These are phyloP conservation scores for Steinernema carpocapsae DNA, from an alignment of 2,888 invertebrate species.

Conservation along the genomic window DNA sequence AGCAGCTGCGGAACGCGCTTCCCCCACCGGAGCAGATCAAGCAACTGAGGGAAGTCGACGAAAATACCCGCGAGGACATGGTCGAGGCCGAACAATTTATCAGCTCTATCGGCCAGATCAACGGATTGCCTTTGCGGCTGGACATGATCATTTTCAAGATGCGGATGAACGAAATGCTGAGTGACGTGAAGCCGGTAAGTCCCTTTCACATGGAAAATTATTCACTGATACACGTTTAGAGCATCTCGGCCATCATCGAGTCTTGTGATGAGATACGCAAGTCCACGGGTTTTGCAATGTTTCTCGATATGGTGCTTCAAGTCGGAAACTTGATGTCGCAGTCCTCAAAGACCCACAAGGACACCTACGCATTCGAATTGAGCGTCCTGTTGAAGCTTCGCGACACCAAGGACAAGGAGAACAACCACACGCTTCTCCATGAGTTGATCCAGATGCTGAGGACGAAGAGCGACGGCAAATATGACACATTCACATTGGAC, in stretches of 20 bases:
- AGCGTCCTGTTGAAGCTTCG: slow-evolving; percentile 88
- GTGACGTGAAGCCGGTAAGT: slow-evolving; percentile 84
- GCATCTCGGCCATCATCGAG: slow-evolving; percentile 90
- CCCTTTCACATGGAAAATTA: neutral
- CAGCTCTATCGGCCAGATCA: slow-evolving; percentile 75
- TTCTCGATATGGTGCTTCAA: slow-evolving; percentile 85
- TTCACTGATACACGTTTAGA: slow-evolving; percentile 72
- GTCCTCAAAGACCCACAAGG: slow-evolving; percentile 78
- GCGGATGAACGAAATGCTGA: slow-evolving; percentile 83
- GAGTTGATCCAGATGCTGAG: slow-evolving; percentile 87
- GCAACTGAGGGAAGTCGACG: slow-evolving; percentile 75
- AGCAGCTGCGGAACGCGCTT: slow-evolving; percentile 87
- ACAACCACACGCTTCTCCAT: slow-evolving; percentile 88
- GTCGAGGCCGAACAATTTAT: slow-evolving; percentile 75
- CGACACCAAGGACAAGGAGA: slow-evolving; percentile 83
- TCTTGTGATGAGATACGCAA: slow-evolving; percentile 75
- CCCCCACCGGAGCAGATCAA: slow-evolving; percentile 89
- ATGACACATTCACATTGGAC: slow-evolving; percentile 79
- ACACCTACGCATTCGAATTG: slow-evolving; percentile 94
- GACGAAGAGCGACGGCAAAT: slow-evolving; percentile 75
- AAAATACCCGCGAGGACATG: slow-evolving; percentile 71
- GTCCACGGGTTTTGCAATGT: slow-evolving; percentile 81
- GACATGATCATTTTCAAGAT: slow-evolving; percentile 88
- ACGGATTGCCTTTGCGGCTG: slow-evolving; percentile 74
- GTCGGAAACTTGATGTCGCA: slow-evolving; percentile 97